Base-by-base conservation (phyloP, 1,140 invertebrate species). In the Pygmarrhopalites habei region DNA sequence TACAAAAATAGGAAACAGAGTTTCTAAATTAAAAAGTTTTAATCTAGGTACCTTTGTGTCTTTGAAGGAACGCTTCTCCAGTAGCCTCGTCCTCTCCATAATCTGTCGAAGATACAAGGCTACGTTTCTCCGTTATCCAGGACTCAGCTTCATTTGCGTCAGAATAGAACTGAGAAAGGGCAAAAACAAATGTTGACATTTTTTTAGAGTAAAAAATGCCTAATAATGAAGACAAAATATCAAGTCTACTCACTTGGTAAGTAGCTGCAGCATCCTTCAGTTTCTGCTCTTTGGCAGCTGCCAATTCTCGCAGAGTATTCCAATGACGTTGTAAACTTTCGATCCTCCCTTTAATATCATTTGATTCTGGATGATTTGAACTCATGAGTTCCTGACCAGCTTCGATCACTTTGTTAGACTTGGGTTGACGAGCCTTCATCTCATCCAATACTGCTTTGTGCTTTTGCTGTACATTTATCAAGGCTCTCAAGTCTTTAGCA, bases 131-230 rank as follows among this genome's bases (percentile, higher is more conserved):
- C 67, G 90, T 88, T 78, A 98, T 85, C 93, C 94, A 98, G 0
- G 92, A 95, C 72, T 98, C 95, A 0, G 93, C 89, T 75, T 99
- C 95, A 76, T 98, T 97, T 0, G 93, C 94, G 78, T 98, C 95
- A 1, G 92, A 87, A 74, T 94, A 95, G 78, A 94, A 96, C 81
- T 92, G 81, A 21, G 29, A 23, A 39, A 57, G 39, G 21, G 17
- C 2, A 57, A n/a, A 21, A 57, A 35, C 32, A 35, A 35, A 35
- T 35, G 32, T 35, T 35, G 32, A 35, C 15, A 62, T 35, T 35
- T 35, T 35, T 5, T 35, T 35, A 35, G 32, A 5, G 15, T 35
- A 35, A 35, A 35, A 35, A 35, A 32, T 59, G 29, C 21, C 26
- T 10, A 65, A 14, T 59, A 66, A 66, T 43, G 19, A 56, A 4